phyloP scores from a whole-genome alignment of 2,888 invertebrate genomes.

The Frankliniella fusca region DNA sequence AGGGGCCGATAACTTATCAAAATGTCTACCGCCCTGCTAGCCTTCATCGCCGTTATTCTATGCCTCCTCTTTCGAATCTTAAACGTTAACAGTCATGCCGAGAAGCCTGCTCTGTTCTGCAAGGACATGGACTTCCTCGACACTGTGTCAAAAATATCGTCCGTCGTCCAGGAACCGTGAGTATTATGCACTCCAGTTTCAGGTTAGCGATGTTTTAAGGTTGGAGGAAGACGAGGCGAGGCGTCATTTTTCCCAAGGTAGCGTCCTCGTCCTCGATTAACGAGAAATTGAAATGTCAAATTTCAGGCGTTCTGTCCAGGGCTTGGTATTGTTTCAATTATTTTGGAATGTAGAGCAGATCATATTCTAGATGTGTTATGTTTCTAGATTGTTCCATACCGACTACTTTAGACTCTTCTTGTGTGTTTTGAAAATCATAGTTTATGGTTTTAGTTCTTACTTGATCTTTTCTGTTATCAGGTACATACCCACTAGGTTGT shows the following conservation, averaged over 20 bases:
- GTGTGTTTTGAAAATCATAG: background rate
- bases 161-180: slow-evolving; percentile 77
- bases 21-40: slow-evolving; percentile 78
- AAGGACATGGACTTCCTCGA: slow-evolving; percentile 71
- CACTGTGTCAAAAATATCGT: slow-evolving; percentile 72
- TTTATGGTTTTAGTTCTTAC: background rate
- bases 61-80: slow-evolving; percentile 78
- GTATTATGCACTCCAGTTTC: slow-evolving; percentile 48
- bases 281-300: no score
- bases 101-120: slow-evolving; percentile 72
- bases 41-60: slow-evolving; percentile 74
- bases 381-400: no score
- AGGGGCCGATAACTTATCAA: background rate
- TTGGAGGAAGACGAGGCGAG: background rate
- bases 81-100: slow-evolving; percentile 77
- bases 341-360: no score
- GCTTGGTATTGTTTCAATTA: no score
- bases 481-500: slow-evolving; percentile 81
- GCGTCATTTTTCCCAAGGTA: no score
- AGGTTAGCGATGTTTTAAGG: background rate
- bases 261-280: no score
- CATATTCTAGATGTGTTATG: no score
- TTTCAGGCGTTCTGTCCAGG: no score
- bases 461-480: slow-evolving; percentile 53
- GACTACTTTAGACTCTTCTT: background rate